Base-by-base conservation (phyloP, 2,888 invertebrate species). In the Apodemia zela region DNA sequence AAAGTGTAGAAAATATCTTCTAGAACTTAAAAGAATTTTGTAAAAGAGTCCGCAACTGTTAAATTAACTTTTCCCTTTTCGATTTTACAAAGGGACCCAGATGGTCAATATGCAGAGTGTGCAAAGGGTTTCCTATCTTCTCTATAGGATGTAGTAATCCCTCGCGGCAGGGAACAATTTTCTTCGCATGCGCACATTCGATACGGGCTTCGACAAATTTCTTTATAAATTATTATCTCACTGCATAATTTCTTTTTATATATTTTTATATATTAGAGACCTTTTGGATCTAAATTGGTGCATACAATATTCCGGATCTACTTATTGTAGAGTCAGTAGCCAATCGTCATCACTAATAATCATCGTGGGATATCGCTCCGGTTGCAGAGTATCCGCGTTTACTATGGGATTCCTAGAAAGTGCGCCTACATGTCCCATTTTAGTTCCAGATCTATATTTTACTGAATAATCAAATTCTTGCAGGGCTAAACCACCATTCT, bases 1-100 rank as follows among this genome's bases (percentile, higher is more conserved):
- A 33, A 33, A 33, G 33, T 33, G 33, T 33, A 33, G 33, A 33
- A 33, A 33, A 33, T 33, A 33, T 33, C 33, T 33, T 33, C 33
- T 33, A 33, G 33, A 1, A 33, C 8, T 8, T 21, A 1, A 21
- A 21, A 35, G 33, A 65, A 68, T 47, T 67, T 67, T 1, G 68
- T 65, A 45, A 65, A 68, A 5, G 59, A 64, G 29, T 71, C 68
- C 7, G 68, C 61, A 2, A 68, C 51, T 1, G 59, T 62, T 3
- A 71, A 58, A 68, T 2, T 69, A 61, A 4, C 61, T 59, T 45
- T 67, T 58, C 21, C 67, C 59, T 47, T 8, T 64, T 69, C 8
- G 85, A 85, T 8, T 8, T 6, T 68, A 60, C 59, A 21, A 71
- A 71, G 17, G 71, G 68, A 13, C 67, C 67, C 10, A 71, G 62